These are phyloP conservation scores for Philaenus spumarius DNA, from an alignment of 1,140 invertebrate genomes.

Conservation along the genomic window DNA sequence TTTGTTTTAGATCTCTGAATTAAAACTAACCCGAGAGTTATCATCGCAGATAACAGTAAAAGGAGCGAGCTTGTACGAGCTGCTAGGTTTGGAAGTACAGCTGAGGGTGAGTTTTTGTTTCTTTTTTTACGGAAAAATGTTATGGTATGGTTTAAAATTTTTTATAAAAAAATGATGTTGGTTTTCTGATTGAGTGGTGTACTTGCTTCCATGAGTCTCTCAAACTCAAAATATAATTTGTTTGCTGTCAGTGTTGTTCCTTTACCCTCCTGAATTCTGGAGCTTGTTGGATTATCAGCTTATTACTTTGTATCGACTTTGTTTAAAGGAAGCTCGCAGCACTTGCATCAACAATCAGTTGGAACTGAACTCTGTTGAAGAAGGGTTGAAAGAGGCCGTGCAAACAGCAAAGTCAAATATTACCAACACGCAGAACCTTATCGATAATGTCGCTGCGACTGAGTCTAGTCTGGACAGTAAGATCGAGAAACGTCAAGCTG, in stretches of 20 bases:
- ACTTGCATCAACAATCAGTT: conserved; percentile 64
- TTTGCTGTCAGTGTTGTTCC: no score
- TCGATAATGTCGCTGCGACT: conserved; percentile 77
- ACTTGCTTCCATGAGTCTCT: no score
- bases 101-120: conserved; percentile 54
- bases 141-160: no score
- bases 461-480: conserved; percentile 83
- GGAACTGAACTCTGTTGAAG: conserved; percentile 78
- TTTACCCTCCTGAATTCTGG: no score
- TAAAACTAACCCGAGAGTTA: conserved; percentile 79
- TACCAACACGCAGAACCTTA: conserved; percentile 60
- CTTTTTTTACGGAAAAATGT: no score
- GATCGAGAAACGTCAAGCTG: conserved; percentile 83
- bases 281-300: no score
- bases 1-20: conserved; percentile 57
- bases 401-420: conserved; percentile 60
- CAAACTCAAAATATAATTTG: no score
- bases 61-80: conserved; percentile 84
- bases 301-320: no score
- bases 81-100: conserved; percentile 83
- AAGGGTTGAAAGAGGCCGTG: conserved; percentile 60
- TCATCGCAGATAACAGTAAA: conserved; percentile 85
- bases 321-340: conserved; percentile 54
- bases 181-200: no score
- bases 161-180: no score